These are phyloP conservation scores for Cosmia pyralina DNA, from an alignment of 2,888 invertebrate genomes.

Conservation along the genomic window DNA sequence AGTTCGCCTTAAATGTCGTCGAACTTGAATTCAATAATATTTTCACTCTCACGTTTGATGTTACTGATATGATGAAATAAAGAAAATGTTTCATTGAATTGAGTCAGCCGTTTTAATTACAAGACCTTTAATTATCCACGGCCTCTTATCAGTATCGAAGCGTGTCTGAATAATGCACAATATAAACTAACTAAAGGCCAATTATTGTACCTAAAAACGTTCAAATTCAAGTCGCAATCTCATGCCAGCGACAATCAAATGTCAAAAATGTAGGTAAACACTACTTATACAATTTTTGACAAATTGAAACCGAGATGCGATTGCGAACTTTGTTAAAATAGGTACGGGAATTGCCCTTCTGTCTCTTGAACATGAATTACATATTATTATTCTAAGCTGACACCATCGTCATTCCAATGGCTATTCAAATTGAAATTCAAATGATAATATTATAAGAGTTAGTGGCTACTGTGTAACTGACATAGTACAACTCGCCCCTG, in stretches of 20 bases:
- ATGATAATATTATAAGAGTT: not conserved
- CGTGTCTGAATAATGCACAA: not conserved
- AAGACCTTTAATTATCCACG: slow-evolving; percentile 1
- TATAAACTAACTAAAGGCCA: not conserved
- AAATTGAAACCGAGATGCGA: no score
- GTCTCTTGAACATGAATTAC: slow-evolving; percentile 2
- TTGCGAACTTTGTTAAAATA: no score
- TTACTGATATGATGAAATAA: slow-evolving; percentile 8
- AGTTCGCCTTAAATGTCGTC: slow-evolving; percentile 4
- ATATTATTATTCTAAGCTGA: not conserved
- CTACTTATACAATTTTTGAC: no score
- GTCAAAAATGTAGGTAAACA: no score
- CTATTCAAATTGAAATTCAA: not conserved
- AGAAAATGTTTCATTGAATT: slow-evolving; percentile 27
- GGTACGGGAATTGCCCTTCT: not conserved
- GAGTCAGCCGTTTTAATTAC: slow-evolving; percentile 21
- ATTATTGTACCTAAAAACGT: no score
- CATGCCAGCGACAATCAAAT: no score
- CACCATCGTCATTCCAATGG: slow-evolving; percentile 11
- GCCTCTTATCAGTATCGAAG: slow-evolving; percentile 22
- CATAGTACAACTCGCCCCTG: no score
- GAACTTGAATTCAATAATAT: slow-evolving; percentile 43
- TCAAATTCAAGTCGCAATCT: no score
- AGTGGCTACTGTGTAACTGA: not conserved
- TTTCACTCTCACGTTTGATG: slow-evolving; percentile 21